phyloP scores from a whole-genome alignment of 1,140 invertebrate species.

The Caenorhabditis tropicalis region DNA sequence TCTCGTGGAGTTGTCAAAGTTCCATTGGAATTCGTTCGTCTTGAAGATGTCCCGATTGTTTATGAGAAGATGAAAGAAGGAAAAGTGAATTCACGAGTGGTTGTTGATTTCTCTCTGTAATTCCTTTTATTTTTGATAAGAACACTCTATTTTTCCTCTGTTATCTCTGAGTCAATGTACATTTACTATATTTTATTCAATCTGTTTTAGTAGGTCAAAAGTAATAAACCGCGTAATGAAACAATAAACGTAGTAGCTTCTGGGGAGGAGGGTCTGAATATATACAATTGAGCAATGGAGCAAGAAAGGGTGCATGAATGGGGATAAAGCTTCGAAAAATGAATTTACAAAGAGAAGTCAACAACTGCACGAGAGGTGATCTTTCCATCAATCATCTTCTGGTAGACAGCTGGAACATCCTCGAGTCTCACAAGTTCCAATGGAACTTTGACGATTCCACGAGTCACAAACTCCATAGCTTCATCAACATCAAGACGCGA shows the following conservation, averaged over 20 bases:
- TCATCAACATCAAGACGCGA: conserved; percentile 56
- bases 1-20: conserved; percentile 54
- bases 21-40: conserved; percentile 50
- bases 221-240: background rate
- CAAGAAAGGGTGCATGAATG: background rate
- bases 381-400: conserved; percentile 51
- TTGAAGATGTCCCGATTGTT: conserved; percentile 49
- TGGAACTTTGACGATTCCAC: conserved; percentile 56
- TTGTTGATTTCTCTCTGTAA: conserved; percentile 52
- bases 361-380: conserved; percentile 52
- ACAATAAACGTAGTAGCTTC: background rate
- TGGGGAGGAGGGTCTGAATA: background rate
- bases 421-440: conserved; percentile 55
- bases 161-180: background rate
- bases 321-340: background rate
- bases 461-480: conserved; percentile 54
- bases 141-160: too few relatives aligned
- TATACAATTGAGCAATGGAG: conserved; percentile 24
- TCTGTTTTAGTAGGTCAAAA: background rate
- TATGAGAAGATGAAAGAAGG: conserved; percentile 53
- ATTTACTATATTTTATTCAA: background rate
- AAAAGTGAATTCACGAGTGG: conserved; percentile 43
- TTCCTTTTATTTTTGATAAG: background rate
- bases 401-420: conserved; percentile 52
- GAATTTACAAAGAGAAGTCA: conserved; percentile 49